phyloP scores from a whole-genome alignment of 1,140 invertebrate species.

The Drosophila parabipectinata region DNA sequence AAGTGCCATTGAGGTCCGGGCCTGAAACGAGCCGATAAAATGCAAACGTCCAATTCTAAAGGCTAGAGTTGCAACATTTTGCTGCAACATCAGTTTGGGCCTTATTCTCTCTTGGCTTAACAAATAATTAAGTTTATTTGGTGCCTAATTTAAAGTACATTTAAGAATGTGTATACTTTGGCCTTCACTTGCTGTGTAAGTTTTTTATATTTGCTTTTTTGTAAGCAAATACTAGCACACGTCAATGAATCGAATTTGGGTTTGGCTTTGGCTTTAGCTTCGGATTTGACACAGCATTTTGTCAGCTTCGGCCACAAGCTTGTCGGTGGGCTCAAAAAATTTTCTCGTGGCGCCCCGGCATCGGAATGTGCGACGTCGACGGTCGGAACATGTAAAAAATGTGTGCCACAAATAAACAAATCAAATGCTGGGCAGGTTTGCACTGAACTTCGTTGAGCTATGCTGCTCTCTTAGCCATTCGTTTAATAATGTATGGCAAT shows the following conservation, averaged over 20 bases:
- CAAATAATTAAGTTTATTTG: slow-evolving; percentile 57
- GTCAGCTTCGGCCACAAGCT: slow-evolving; percentile 22
- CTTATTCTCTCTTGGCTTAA: slow-evolving; percentile 3
- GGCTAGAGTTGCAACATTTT: slow-evolving; percentile 5
- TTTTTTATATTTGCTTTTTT: slow-evolving; percentile 15
- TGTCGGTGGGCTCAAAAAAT: slow-evolving; percentile 4
- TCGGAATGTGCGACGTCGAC: slow-evolving; percentile 40
- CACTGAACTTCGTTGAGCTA: background rate
- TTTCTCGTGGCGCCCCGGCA: slow-evolving; percentile 25
- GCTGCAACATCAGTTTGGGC: background rate
- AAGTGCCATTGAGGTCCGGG: background rate
- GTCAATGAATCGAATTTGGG: slow-evolving; percentile 20
- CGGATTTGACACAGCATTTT: slow-evolving; percentile 19
- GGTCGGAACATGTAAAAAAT: slow-evolving; percentile 62
- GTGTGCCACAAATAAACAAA: slow-evolving; percentile 70
- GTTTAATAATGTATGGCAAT: slow-evolving; percentile 60
- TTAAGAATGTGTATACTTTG: slow-evolving; percentile 50
- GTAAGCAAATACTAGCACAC: slow-evolving; percentile 5
- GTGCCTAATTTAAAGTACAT: slow-evolving; percentile 32
- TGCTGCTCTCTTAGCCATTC: slow-evolving; percentile 35
- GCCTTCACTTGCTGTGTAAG: slow-evolving; percentile 42
- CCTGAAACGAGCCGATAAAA: slow-evolving; percentile 3
- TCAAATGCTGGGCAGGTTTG: slow-evolving; percentile 48
- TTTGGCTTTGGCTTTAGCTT: slow-evolving; percentile 4
- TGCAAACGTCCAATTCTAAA: slow-evolving; percentile 7